These are phyloP conservation scores for Pseudomugil gertrudae DNA, from an alignment of 2,797 vertebrate genomes.

Conservation along the genomic window DNA sequence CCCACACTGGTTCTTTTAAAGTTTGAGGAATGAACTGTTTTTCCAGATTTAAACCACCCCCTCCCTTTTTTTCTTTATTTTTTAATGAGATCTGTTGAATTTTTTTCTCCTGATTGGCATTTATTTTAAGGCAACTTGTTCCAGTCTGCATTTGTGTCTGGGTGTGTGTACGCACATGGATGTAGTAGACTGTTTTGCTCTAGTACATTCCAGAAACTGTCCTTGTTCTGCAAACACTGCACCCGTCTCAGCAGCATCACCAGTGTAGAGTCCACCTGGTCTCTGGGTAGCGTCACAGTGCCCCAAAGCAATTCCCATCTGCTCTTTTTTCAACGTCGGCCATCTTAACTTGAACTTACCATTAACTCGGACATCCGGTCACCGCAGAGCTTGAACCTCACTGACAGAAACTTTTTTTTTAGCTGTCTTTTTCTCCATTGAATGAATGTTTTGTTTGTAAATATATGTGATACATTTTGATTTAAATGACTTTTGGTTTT, in stretches of 20 bases:
- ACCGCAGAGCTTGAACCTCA: conserved; percentile 63
- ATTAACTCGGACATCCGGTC: conserved; percentile 52
- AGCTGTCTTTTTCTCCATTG: conserved; percentile 68
- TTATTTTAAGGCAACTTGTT: conserved; percentile 49
- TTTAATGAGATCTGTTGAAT: conserved; percentile 14
- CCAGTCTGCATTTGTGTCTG: conserved; percentile 43
- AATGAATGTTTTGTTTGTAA: conserved; percentile 76
- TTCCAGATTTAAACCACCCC: conserved; percentile 33
- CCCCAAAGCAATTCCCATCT: conserved; percentile 35
- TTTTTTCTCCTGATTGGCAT: conserved; percentile 54
- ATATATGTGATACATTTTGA: conserved; percentile 72
- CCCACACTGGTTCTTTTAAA: conserved; percentile 44
- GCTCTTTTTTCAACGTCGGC: conserved; percentile 34
- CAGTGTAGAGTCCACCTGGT: conserved; percentile 49
- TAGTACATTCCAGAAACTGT: conserved; percentile 87
- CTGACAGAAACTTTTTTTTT: conserved; percentile 64
- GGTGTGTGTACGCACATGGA: conserved; percentile 57
- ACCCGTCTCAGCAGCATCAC: conserved; percentile 48
- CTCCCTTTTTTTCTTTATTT: conserved; percentile 28
- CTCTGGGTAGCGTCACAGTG: conserved; percentile 57
- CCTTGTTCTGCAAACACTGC: conserved; percentile 61
- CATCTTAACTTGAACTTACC: conserved; percentile 64
- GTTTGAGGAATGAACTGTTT: conserved; percentile 53
- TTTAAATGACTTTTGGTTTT: conserved; percentile 65
- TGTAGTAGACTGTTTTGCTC: conserved; percentile 71